These are phyloP conservation scores for Caradrina kadenii DNA, from an alignment of 2,888 invertebrate genomes.

Conservation along the genomic window DNA sequence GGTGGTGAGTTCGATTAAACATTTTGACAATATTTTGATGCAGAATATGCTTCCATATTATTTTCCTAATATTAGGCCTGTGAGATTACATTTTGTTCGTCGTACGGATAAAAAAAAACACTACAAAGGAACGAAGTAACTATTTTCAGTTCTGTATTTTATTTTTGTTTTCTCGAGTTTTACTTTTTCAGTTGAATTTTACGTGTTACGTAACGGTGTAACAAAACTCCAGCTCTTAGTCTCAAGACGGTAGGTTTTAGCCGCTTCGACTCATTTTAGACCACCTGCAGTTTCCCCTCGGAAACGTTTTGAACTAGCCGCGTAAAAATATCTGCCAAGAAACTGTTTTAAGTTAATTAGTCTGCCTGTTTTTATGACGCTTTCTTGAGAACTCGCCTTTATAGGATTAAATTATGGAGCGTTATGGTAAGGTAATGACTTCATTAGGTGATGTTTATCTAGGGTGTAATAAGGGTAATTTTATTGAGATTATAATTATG, in stretches of 20 bases:
- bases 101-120: neutral
- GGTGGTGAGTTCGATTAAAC: constrained; percentile 29
- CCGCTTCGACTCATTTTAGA: constrained; percentile 61
- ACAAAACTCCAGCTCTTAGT: constrained; percentile 39
- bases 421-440: constrained; percentile 54
- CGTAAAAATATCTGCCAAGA: constrained; percentile 61
- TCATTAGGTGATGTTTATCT: constrained; percentile 49
- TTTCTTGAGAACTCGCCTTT: constrained; percentile 37
- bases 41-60: neutral
- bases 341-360: constrained; percentile 69
- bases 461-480: constrained; percentile 7
- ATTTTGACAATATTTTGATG: constrained; percentile 26
- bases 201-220: constrained; percentile 52
- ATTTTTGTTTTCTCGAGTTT: neutral
- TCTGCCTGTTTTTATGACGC: constrained; percentile 46
- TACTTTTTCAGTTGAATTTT: neutral
- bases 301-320: constrained; percentile 56
- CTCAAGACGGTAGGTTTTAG: constrained; percentile 44
- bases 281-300: constrained; percentile 70
- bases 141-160: neutral
- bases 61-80: neutral
- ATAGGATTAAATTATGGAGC: constrained; percentile 45
- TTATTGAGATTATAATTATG: constrained; percentile 24
- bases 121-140: neutral
- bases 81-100: neutral